phyloP scores from a whole-genome alignment of 2,797 vertebrate genomes.

The Macroramphosus scolopax region DNA sequence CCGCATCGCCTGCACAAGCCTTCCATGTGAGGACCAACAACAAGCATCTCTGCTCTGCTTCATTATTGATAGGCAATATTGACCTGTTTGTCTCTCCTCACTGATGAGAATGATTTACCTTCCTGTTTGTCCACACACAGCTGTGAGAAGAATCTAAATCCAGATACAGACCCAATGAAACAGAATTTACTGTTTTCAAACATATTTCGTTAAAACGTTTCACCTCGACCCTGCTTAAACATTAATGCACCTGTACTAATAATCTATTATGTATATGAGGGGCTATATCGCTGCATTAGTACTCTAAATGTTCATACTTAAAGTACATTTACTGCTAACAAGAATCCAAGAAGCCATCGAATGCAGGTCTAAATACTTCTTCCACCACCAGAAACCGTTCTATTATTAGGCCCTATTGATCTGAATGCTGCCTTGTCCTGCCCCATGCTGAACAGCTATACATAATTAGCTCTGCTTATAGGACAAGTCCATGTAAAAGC shows the following conservation, averaged over 20 bases:
- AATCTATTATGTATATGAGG: too few species aligned
- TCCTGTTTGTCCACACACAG: slow-evolving; percentile 52
- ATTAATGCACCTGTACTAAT: too few species aligned
- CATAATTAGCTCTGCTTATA: slow-evolving; percentile 43
- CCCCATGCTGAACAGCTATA: slow-evolving; percentile 21
- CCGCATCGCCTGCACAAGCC: slow-evolving; percentile 10
- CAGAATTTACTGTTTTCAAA: too few species aligned
- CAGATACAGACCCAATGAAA: slow-evolving; percentile 27
- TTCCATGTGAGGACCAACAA: slow-evolving; percentile 34
- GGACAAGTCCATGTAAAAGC: slow-evolving; percentile 27
- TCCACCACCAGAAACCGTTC: neutral
- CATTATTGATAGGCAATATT: slow-evolving; percentile 71
- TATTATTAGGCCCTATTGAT: slow-evolving; percentile 20
- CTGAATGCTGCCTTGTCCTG: slow-evolving; percentile 9
- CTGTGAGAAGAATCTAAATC: slow-evolving; percentile 51
- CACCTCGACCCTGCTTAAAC: too few species aligned
- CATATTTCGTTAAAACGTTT: too few species aligned
- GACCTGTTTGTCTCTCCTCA: slow-evolving; percentile 69
- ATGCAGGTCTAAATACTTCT: neutral
- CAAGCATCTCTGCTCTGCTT: slow-evolving; percentile 50
- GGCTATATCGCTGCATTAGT: too few species aligned
- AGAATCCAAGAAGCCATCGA: too few species aligned
- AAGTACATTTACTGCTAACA: too few species aligned
- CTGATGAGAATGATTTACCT: slow-evolving; percentile 61
- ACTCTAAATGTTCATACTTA: too few species aligned